These are phyloP conservation scores for Plusia festucae DNA, from an alignment of 2,888 invertebrate species.

Conservation along the genomic window DNA sequence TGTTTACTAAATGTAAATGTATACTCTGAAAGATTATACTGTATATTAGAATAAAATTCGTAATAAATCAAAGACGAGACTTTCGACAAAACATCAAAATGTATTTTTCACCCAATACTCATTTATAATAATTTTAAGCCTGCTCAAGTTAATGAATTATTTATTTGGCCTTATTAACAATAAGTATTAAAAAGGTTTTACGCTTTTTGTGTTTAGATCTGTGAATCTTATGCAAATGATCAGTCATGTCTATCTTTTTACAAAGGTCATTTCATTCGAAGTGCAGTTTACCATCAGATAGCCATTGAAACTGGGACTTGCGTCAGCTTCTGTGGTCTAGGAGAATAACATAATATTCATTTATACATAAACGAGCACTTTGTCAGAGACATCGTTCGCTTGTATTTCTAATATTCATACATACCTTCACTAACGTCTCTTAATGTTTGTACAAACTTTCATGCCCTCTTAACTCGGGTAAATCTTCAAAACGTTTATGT, in stretches of 20 bases:
- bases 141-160: constrained; percentile 76
- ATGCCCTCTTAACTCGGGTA: not conserved
- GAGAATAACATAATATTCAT: constrained; percentile 42
- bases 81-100: constrained; percentile 81
- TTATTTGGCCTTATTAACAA: constrained; percentile 86
- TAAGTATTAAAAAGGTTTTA: constrained; percentile 74
- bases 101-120: constrained; percentile 90
- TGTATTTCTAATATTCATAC: not conserved
- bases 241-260: constrained; percentile 66
- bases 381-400: constrained; percentile 1
- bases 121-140: constrained; percentile 81
- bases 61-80: constrained; percentile 75
- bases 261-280: constrained; percentile 64
- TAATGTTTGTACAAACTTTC: not conserved
- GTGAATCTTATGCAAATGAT: constrained; percentile 76
- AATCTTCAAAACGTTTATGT: not conserved
- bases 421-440: not conserved
- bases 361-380: constrained; percentile 44
- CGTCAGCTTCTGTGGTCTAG: constrained; percentile 65
- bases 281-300: constrained; percentile 62
- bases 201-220: constrained; percentile 86
- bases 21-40: constrained; percentile 75
- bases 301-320: constrained; percentile 74
- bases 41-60: constrained; percentile 77
- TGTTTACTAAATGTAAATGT: constrained; percentile 84